Percentiles rank a stretch among this genome's conserved stretches.
Evolutionary conservation across 1,140 invertebrate species (phyloP).

Genomic region (Lysiphlebus fabarum): DNA sequence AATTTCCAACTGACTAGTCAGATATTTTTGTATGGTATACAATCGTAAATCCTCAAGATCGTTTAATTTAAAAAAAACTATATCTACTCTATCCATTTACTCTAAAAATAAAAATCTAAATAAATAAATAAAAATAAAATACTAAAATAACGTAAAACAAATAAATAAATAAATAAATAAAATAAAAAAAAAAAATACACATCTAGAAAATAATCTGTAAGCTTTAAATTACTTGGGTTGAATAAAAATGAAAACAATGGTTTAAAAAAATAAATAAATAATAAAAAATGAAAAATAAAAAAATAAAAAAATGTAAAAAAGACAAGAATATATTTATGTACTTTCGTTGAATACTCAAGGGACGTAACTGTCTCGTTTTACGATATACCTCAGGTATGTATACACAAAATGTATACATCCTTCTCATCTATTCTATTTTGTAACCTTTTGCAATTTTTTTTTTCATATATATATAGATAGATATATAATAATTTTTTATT

Average conservation of each 20-base stretch:
- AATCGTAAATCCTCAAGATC: constrained; percentile 27
- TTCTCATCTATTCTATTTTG: constrained; percentile 25
- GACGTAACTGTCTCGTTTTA: constrained; percentile 29
- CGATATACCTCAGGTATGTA: constrained; percentile 24
- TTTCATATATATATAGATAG: neutral
- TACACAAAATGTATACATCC: constrained; percentile 21
- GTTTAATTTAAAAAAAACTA: constrained; percentile 27
- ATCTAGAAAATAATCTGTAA: constrained; percentile 25
- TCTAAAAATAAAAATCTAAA: neutral
- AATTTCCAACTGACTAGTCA: constrained; percentile 20
- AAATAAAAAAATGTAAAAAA: constrained; percentile 16
- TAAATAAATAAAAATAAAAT: too few relatives aligned
- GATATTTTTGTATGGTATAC: constrained; percentile 22
- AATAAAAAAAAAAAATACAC: constrained; percentile 2
- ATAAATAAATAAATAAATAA: constrained; percentile 2
- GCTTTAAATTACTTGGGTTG: constrained; percentile 24
- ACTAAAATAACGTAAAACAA: neutral
- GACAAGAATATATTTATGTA: constrained; percentile 29
- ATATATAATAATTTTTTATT: too few relatives aligned
- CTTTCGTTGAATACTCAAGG: constrained; percentile 32
- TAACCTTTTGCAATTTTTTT: constrained; percentile 17
- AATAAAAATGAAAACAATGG: constrained; percentile 20
- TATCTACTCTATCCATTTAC: neutral
- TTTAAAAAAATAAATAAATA: constrained; percentile 1
- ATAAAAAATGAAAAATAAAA: neutral